phyloP scores from a whole-genome alignment of 2,888 invertebrate species.

The Thyatira batis region DNA sequence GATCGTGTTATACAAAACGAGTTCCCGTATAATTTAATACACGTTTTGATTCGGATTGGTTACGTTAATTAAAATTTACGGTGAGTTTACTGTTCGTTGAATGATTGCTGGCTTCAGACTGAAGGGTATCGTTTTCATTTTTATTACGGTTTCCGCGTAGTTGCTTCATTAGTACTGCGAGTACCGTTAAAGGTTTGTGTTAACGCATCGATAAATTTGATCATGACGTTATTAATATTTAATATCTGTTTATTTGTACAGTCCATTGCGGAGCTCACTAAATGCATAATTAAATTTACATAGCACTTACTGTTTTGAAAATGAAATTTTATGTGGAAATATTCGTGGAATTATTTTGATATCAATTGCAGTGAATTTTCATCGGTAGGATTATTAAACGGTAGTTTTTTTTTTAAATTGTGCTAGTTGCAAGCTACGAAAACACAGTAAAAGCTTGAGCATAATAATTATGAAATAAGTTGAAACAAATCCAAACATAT shows the following conservation, averaged over 20 bases:
- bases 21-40: slow-evolving; percentile 26
- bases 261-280: neutral
- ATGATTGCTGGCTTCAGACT: slow-evolving; percentile 17
- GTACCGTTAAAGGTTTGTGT: neutral
- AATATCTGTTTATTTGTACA: neutral
- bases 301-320: neutral
- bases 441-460: neutral
- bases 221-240: neutral
- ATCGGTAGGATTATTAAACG: no score
- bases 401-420: no score
- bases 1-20: neutral
- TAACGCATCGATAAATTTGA: neutral
- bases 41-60: slow-evolving; percentile 32
- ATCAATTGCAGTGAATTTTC: no score
- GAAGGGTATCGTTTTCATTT: slow-evolving; percentile 26
- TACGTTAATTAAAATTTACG: slow-evolving; percentile 45
- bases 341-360: no score
- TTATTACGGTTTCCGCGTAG: slow-evolving; percentile 17
- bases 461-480: neutral
- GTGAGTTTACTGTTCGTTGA: slow-evolving; percentile 13
- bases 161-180: slow-evolving; percentile 1
- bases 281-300: neutral
- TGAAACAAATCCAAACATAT: neutral
- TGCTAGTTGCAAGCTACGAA: no score
- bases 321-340: no score